These are phyloP conservation scores for Eristalis arbustorum DNA, from an alignment of 2,888 invertebrate species.

Conservation along the genomic window DNA sequence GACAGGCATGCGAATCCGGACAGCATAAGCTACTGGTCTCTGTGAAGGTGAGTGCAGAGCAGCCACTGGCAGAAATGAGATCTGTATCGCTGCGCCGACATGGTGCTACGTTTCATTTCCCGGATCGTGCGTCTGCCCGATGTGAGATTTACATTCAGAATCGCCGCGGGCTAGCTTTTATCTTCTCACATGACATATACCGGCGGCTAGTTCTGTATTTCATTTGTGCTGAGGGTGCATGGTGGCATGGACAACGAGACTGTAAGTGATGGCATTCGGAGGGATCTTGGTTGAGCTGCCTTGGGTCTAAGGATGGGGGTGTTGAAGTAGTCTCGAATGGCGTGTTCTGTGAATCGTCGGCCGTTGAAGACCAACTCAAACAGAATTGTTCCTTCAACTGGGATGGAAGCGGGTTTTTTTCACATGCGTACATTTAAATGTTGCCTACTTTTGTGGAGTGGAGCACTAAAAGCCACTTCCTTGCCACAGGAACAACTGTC, in stretches of 20 bases:
- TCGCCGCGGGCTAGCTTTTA: not conserved
- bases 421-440: no score
- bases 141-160: not conserved
- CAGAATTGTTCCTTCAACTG: no score
- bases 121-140: not conserved
- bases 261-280: not conserved
- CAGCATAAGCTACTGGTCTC: not conserved
- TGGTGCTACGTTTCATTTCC: not conserved
- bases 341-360: no score
- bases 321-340: no score
- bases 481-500: no score
- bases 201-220: not conserved
- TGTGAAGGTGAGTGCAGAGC: not conserved
- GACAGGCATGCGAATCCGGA: conserved; percentile 30
- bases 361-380: no score
- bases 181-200: not conserved
- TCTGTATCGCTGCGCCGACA: not conserved
- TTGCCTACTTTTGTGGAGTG: no score
- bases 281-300: no score
- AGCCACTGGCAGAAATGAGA: not conserved
- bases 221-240: not conserved
- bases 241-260: not conserved
- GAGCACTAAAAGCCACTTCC: no score
- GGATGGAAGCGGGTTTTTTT: no score
- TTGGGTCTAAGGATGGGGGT: no score